Conservation (phyloP, 2,888 invertebrate genomes). For the Elgonia sp. region DNA sequence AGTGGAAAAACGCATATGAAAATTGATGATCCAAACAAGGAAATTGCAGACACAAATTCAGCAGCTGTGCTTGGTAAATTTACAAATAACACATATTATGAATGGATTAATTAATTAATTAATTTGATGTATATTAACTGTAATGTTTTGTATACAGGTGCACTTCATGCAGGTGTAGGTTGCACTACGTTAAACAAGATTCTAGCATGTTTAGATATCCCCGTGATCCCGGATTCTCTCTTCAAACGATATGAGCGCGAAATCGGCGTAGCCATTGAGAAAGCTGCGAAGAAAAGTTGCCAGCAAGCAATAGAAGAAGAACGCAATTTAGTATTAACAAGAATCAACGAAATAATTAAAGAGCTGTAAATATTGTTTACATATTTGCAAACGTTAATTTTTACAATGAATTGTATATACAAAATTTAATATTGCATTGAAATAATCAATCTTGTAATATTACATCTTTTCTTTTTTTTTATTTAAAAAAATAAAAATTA, state of each 20-base stretch:
- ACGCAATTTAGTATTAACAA: slow-evolving; percentile 59
- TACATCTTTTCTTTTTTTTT: too few species aligned
- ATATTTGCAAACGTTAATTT: not conserved
- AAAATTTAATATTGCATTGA: not conserved
- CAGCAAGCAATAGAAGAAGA: slow-evolving; percentile 64
- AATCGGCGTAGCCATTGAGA: slow-evolving; percentile 72
- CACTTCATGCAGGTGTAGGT: slow-evolving; percentile 70
- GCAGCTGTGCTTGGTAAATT: not conserved
- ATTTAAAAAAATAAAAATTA: too few species aligned
- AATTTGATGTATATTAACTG: not conserved
- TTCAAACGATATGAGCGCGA: slow-evolving; percentile 74
- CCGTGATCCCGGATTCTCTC: slow-evolving; percentile 43
- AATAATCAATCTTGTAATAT: too few species aligned
- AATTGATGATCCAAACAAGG: not conserved
- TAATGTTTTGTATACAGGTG: not conserved
- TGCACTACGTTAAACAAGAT: slow-evolving; percentile 70
- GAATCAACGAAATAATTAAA: not conserved
- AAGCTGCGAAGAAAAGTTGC: slow-evolving; percentile 74
- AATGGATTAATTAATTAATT: not conserved
- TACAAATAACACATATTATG: not conserved
- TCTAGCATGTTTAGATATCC: slow-evolving; percentile 70
- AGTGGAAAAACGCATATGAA: not conserved
- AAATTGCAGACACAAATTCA: not conserved
- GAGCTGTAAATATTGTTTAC: not conserved
- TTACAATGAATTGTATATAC: not conserved